phyloP scores from a whole-genome alignment of 2,888 invertebrate species.

The Rhogogaster chlorosoma region DNA sequence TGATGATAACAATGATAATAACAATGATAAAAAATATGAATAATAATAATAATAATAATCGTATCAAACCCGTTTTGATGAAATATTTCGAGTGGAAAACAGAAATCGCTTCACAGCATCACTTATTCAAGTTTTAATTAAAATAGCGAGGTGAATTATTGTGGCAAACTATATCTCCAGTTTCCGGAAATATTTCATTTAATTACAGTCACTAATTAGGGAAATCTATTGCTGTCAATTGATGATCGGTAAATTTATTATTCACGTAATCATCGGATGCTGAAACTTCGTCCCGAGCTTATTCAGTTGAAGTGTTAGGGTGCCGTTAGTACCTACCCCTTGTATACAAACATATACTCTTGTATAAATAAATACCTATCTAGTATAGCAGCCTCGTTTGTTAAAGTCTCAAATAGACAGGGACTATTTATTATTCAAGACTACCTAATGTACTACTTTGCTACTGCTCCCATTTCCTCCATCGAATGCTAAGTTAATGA shows the following conservation, averaged over 20 bases:
- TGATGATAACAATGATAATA: background rate
- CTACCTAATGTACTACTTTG: background rate
- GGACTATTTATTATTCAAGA: conserved; percentile 12
- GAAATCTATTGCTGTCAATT: background rate
- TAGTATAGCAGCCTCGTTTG: background rate
- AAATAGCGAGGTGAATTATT: background rate
- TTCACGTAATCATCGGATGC: background rate
- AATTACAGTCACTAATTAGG: background rate
- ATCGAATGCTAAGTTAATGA: background rate
- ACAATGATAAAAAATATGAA: background rate
- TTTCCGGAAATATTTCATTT: background rate
- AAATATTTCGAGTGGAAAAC: conserved; percentile 25
- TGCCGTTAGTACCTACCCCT: background rate
- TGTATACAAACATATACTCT: background rate
- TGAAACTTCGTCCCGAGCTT: background rate
- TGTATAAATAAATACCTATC: background rate
- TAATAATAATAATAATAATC: conserved; percentile 4
- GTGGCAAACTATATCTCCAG: background rate
- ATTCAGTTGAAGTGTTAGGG: background rate
- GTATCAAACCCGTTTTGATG: conserved; percentile 25
- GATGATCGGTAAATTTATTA: conserved; percentile 1
- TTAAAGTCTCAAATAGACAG: background rate
- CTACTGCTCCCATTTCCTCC: background rate
- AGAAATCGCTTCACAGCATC: background rate
- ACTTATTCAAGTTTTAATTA: conserved; percentile 37